These are phyloP conservation scores for Saccopteryx leptura DNA, from an alignment of 2,113 vertebrate species.

Conservation along the genomic window DNA sequence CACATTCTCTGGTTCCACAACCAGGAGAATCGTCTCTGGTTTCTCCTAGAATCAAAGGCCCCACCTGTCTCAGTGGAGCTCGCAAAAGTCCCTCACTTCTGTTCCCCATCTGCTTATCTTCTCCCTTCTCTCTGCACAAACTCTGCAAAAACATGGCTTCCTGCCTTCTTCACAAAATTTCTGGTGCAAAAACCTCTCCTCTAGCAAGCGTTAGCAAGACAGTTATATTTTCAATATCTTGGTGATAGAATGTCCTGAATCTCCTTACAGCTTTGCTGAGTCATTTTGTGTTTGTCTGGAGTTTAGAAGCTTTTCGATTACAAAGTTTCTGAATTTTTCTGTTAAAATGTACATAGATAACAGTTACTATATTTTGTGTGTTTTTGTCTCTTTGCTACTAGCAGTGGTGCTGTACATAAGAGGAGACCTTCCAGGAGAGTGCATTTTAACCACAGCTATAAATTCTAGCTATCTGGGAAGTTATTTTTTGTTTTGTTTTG, in stretches of 20 bases:
- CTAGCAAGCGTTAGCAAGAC: too few relatives aligned
- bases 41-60: too few relatives aligned
- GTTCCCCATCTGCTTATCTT: too few relatives aligned
- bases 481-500: background rate
- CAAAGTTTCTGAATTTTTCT: background rate
- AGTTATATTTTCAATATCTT: background rate
- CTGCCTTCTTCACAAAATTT: too few relatives aligned
- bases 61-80: too few relatives aligned
- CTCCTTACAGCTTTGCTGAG: background rate
- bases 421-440: background rate
- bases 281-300: background rate
- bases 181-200: too few relatives aligned
- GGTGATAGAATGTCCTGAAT: background rate
- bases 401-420: background rate
- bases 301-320: background rate
- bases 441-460: background rate
- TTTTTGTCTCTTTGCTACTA: background rate
- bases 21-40: too few relatives aligned
- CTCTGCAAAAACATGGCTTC: too few relatives aligned
- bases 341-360: background rate
- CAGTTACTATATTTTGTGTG: background rate
- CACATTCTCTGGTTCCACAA: too few relatives aligned
- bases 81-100: too few relatives aligned
- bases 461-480: background rate
- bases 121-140: too few relatives aligned